A percentile compares a stretch with the other conserved stretches of the same genome.
Evolutionary conservation across 2,113 vertebrate genomes (phyloP).

Genomic region (Gasterosteus nipponicus): DNA sequence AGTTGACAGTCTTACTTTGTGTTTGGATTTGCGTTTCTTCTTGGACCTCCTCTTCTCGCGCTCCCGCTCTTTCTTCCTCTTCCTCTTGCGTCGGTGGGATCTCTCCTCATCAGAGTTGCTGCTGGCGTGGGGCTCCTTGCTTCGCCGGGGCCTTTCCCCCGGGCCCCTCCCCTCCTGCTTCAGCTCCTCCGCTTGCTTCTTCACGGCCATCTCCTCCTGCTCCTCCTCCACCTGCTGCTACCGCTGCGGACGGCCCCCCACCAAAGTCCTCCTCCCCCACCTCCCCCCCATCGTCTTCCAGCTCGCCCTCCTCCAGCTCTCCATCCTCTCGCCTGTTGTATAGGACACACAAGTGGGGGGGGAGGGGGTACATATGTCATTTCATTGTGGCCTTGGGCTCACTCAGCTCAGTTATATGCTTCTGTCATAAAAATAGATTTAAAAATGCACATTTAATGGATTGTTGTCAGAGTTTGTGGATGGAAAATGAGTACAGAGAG

Average conservation of each 20-base stretch:
- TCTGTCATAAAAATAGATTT: not conserved
- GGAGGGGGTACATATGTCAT: not conserved
- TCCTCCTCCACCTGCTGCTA: conserved; percentile 56
- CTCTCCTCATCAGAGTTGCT: conserved; percentile 87
- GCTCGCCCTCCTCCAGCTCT: conserved; percentile 93
- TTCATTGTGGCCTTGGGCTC: not conserved
- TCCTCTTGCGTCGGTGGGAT: conserved; percentile 87
- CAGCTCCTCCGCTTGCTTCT: conserved; percentile 67
- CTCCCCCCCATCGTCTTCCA: conserved; percentile 94
- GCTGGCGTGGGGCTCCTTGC: conserved; percentile 85
- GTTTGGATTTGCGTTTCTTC: conserved; percentile 93
- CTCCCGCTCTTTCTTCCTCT: conserved; percentile 91
- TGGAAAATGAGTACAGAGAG: conserved; percentile 42
- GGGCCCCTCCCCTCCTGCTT: conserved; percentile 63
- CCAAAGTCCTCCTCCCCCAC: conserved; percentile 69
- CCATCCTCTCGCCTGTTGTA: conserved; percentile 87
- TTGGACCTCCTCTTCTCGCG: conserved; percentile 87
- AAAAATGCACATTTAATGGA: not conserved
- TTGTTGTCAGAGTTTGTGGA: not conserved
- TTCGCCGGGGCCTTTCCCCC: conserved; percentile 78
- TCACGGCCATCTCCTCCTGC: conserved; percentile 77
- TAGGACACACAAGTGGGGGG: not conserved
- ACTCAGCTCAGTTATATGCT: not conserved
- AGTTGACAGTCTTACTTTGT: conserved; percentile 83
- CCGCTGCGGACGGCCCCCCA: conserved; percentile 64